Base-by-base conservation (phyloP, 2,113 vertebrate species). In the Phaethon lepturus region DNA sequence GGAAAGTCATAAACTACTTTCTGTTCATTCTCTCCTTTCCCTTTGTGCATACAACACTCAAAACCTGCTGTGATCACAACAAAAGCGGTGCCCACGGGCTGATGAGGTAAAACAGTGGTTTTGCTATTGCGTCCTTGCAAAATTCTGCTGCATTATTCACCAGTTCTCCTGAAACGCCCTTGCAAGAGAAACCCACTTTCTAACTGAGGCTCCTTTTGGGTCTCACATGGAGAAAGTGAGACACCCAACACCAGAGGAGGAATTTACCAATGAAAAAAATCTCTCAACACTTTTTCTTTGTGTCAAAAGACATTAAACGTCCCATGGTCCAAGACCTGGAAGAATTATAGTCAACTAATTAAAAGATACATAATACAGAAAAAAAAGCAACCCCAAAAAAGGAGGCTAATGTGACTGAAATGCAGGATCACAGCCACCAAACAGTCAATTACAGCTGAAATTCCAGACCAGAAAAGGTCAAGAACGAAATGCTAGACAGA, bases 1-100 rank as follows among this genome's bases (percentile, higher is more conserved):
- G 95, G 91, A 92, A 96, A 95, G 55, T 74, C 81, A 76, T 94
- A n/a, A 96, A 94, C 50, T 72, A 50, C 74, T 87, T 75, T 84
- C 68, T 95, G 77, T 82, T 96, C 64, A 75, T 75, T 88, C 83
- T 95, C 76, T 86, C 63, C 26, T 74, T 64, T 64, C 73, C 64
- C 69, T 89, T 95, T 94, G 84, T 85, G 71, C 76, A 28, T 8
- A 56, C 58, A 35, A 72, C 80, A 58, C 81, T 82, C 80, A 55
- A 25, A 76, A 35, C 71, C 94, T 23, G 64, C 89, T 90, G 80
- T 20, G 80, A 73, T 72, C 67, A 62, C 31, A 72, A 86, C 79
- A 75, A 55, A 86, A 95, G 92, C 1, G 0, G 31, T 58, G 80
- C 90, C 92, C 0, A 4, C 19, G 2, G 94, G 88, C 83, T 88